Conservation (phyloP, 2,797 vertebrate genomes). For the Labroides dimidiatus region DNA sequence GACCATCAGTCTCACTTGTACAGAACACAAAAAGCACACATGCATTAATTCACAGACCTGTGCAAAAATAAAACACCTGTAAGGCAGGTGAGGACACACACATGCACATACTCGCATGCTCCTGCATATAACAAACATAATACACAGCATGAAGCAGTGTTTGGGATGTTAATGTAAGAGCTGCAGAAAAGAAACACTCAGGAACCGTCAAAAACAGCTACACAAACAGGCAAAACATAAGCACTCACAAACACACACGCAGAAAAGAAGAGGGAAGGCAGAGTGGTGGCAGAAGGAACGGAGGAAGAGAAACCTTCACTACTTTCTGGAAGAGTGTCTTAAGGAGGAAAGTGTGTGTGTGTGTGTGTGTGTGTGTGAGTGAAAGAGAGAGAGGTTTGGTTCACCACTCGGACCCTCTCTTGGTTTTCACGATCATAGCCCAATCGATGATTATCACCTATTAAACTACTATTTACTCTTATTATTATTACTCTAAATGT, state of each 20-base stretch:
- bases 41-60: conserved; percentile 36
- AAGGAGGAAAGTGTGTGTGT: conserved; percentile 32
- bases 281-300: conserved; percentile 25
- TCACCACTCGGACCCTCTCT: conserved; percentile 12
- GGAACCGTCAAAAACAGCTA: conserved; percentile 34
- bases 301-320: conserved; percentile 26
- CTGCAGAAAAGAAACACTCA: conserved; percentile 19
- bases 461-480: conserved; percentile 66
- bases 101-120: not conserved
- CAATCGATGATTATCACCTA: conserved; percentile 69
- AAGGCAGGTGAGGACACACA: not conserved
- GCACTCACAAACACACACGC: too few relatives aligned
- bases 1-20: conserved; percentile 27
- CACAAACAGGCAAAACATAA: conserved; percentile 29
- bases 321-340: conserved; percentile 42
- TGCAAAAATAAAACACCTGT: conserved; percentile 38
- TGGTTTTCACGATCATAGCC: conserved; percentile 48
- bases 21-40: conserved; percentile 18
- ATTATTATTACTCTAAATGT: conserved; percentile 57
- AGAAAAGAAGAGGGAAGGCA: not conserved
- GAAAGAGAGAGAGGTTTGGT: not conserved
- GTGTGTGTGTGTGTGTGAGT: conserved; percentile 10
- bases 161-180: conserved; percentile 16
- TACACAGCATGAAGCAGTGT: conserved; percentile 14
- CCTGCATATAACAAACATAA: not conserved